A percentile compares a stretch with the other conserved stretches of the same genome.
Conservation (phyloP, 2,888 invertebrate genomes). For the Steinernema hermaphroditum region DNA sequence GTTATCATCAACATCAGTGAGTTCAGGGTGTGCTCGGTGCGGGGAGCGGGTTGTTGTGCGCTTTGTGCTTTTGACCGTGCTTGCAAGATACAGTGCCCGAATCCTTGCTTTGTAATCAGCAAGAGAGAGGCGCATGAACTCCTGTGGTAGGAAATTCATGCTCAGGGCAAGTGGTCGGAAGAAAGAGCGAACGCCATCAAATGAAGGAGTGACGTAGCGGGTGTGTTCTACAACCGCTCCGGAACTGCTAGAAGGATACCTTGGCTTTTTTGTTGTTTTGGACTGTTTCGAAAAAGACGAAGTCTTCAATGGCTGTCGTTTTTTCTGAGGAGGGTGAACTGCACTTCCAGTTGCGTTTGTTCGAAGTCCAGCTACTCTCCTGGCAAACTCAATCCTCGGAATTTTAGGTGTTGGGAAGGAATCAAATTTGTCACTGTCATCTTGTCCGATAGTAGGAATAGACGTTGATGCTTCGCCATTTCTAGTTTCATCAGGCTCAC, state of each 20-base stretch:
- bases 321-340: not conserved
- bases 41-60: not conserved
- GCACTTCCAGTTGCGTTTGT: not conserved
- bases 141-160: not conserved
- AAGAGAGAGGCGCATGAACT: not conserved
- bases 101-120: not conserved
- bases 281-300: too few species aligned
- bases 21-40: conserved; percentile 22
- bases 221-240: not conserved
- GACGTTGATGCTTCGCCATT: too few species aligned
- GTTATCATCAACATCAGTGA: conserved; percentile 26
- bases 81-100: not conserved
- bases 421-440: not conserved
- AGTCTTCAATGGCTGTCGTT: too few species aligned
- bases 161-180: not conserved
- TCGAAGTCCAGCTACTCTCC: not conserved
- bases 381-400: conserved; percentile 1
- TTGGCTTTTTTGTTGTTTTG: too few species aligned
- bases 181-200: not conserved
- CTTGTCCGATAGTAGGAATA: too few species aligned
- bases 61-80: not conserved
- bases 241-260: not conserved
- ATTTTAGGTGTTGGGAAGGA: conserved; percentile 11
- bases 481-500: too few species aligned
- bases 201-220: not conserved